phyloP scores from a whole-genome alignment of 2,888 invertebrate genomes.

The Limnephilus auricula region DNA sequence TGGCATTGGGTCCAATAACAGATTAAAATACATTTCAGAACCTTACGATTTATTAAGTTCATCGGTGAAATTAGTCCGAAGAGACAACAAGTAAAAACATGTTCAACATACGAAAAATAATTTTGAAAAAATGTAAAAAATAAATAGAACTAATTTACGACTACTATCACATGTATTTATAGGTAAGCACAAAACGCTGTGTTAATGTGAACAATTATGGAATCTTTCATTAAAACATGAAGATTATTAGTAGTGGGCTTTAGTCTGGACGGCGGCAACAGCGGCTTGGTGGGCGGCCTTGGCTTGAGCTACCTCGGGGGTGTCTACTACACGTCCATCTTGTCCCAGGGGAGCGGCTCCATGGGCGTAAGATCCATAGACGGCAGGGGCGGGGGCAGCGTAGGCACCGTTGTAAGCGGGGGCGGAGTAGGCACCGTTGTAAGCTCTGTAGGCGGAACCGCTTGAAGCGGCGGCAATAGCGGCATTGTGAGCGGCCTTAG shows the following conservation, averaged over 20 bases:
- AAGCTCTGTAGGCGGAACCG: slow-evolving; percentile 23
- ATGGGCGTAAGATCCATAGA: slow-evolving; percentile 3
- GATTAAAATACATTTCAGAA: no score
- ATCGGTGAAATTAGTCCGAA: no score
- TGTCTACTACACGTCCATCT: slow-evolving; percentile 75
- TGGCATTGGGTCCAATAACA: no score
- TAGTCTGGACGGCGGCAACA: slow-evolving; percentile 64
- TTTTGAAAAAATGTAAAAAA: not conserved
- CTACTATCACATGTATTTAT: not conserved
- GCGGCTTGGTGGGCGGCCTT: slow-evolving; percentile 52
- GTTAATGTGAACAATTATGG: no score
- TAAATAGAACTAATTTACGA: not conserved
- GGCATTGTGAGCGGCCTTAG: slow-evolving; percentile 40
- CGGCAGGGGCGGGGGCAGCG: not conserved
- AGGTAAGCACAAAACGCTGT: no score
- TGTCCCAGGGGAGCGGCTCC: slow-evolving; percentile 40
- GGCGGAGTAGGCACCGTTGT: slow-evolving; percentile 36
- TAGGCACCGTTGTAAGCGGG: slow-evolving; percentile 32
- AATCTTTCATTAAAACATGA: not conserved
- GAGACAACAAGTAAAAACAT: no score
- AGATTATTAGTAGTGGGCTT: not conserved
- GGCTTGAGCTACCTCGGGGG: slow-evolving; percentile 70
- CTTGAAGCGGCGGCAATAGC: slow-evolving; percentile 67
- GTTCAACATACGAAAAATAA: not conserved
- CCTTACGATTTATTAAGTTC: no score